Percentiles rank a stretch among this genome's conserved stretches.
These are phyloP conservation scores for Artibeus jamaicensis DNA, from an alignment of 2,797 vertebrate genomes.

Conservation along the genomic window DNA sequence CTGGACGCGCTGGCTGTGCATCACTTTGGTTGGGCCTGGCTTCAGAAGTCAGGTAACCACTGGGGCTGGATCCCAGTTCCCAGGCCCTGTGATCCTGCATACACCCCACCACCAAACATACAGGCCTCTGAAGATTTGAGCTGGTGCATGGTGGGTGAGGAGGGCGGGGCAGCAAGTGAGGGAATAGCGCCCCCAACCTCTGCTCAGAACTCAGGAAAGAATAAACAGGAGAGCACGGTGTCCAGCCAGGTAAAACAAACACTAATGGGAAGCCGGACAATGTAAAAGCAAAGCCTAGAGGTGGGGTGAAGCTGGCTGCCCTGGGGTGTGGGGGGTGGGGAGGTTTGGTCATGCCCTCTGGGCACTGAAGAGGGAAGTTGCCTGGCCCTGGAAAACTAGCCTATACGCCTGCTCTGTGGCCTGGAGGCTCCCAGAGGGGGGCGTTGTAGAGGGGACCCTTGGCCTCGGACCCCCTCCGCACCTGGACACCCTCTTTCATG, in stretches of 20 bases:
- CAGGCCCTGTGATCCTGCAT: not conserved
- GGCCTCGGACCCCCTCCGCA: not conserved
- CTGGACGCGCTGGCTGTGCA: rapidly evolving
- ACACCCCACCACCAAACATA: rapidly evolving
- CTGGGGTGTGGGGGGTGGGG: no score
- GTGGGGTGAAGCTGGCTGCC: not conserved
- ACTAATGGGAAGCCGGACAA: not conserved
- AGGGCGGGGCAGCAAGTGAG: not conserved
- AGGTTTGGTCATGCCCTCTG: no score
- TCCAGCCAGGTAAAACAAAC: no score
- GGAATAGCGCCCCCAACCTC: not conserved
- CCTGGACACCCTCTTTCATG: not conserved
- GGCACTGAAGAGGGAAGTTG: no score
- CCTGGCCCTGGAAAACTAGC: no score
- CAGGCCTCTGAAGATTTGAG: not conserved
- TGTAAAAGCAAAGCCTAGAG: not conserved
- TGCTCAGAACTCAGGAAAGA: not conserved
- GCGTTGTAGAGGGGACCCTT: not conserved
- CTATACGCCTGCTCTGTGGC: not conserved
- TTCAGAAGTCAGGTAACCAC: rapidly evolving
- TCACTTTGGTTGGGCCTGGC: rapidly evolving
- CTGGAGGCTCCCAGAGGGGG: not conserved
- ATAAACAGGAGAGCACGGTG: not conserved
- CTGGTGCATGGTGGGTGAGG: not conserved
- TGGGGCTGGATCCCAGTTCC: rapidly evolving